phyloP scores from a whole-genome alignment of 1,140 invertebrate genomes.

The Hyles vespertilio region DNA sequence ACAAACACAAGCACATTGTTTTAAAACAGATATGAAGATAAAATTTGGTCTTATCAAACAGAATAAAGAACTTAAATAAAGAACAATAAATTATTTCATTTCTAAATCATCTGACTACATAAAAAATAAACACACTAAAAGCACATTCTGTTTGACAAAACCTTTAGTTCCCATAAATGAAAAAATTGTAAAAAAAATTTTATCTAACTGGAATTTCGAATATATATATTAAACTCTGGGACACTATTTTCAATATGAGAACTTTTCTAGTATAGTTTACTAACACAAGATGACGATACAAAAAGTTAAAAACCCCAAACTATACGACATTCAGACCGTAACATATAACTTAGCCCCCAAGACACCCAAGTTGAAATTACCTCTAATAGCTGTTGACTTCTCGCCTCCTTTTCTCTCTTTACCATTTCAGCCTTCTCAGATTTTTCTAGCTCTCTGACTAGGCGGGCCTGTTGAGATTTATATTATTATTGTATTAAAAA shows the following conservation, averaged over 20 bases:
- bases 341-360: background rate
- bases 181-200: background rate
- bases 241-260: slow-evolving; percentile 13
- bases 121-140: slow-evolving; percentile 10
- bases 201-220: background rate
- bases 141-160: slow-evolving; percentile 20
- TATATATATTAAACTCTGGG: too few species aligned
- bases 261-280: slow-evolving; percentile 11
- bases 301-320: slow-evolving; percentile 1
- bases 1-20: slow-evolving; percentile 66
- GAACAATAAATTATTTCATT: too few species aligned
- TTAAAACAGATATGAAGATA: slow-evolving; percentile 46
- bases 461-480: slow-evolving; percentile 65
- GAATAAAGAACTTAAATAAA: background rate
- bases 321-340: background rate
- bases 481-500: too few species aligned
- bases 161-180: slow-evolving; percentile 33
- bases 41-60: slow-evolving; percentile 13
- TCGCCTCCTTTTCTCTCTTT: slow-evolving; percentile 78
- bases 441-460: slow-evolving; percentile 86
- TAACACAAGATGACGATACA: slow-evolving; percentile 8
- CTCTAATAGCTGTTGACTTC: slow-evolving; percentile 82
- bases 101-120: too few species aligned
- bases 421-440: slow-evolving; percentile 78
- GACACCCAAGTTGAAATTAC: slow-evolving; percentile 42